Evolutionary conservation across 2,113 vertebrate species (phyloP).

Genomic region (Thermophis baileyi): DNA sequence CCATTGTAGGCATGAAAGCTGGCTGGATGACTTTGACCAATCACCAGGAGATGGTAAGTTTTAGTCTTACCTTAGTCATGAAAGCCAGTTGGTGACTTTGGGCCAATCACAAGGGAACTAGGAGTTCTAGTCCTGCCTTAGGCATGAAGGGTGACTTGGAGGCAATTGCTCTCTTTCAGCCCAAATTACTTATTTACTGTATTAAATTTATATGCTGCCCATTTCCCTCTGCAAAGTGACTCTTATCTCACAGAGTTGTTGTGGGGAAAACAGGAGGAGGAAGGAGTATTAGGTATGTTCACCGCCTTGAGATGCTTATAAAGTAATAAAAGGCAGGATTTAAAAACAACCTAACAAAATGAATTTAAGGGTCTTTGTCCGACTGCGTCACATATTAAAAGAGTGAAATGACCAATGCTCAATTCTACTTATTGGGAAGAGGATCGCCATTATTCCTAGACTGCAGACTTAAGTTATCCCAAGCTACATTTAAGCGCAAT

Average conservation of each 20-base stretch:
- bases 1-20: too few species aligned
- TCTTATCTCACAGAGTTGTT: background rate
- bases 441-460: background rate
- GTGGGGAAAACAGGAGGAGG: background rate
- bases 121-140: too few species aligned
- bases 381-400: background rate
- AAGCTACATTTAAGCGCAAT: background rate
- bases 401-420: background rate
- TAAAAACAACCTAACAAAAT: background rate
- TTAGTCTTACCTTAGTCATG: too few species aligned
- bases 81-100: too few species aligned
- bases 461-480: background rate
- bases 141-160: background rate
- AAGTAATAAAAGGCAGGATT: background rate
- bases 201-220: background rate
- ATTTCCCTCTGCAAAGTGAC: background rate
- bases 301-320: background rate
- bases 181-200: background rate
- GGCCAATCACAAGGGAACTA: too few species aligned
- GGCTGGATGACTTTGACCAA: too few species aligned
- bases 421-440: background rate
- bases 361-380: background rate
- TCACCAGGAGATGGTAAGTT: too few species aligned
- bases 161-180: background rate
- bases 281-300: background rate